Conservation (phyloP, 1,140 invertebrate genomes). For the Maconellicoccus hirsutus region DNA sequence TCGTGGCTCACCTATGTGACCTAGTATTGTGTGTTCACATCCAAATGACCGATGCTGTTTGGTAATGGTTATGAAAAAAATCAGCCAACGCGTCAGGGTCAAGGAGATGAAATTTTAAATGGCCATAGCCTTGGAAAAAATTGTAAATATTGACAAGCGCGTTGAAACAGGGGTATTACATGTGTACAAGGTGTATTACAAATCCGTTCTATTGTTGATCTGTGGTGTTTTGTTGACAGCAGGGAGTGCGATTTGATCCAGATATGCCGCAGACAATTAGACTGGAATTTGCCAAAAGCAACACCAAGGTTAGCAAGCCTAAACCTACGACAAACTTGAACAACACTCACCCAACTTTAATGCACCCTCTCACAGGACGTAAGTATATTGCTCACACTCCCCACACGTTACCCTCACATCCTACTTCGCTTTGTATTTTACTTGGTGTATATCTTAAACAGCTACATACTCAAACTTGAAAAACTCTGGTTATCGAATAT, state of each 20-base stretch:
- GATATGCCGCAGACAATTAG: slow-evolving; percentile 99
- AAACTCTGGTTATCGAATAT: too few relatives aligned
- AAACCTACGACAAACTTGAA: slow-evolving; percentile 90
- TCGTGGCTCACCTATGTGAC: too few relatives aligned
- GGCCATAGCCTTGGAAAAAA: too few relatives aligned
- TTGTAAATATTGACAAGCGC: too few relatives aligned
- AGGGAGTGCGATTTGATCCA: slow-evolving; percentile 99
- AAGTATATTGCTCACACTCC: slow-evolving; percentile 56
- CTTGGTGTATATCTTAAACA: too few relatives aligned
- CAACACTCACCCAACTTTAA: slow-evolving; percentile 87
- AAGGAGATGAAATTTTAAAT: too few relatives aligned
- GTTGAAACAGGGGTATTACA: background rate
- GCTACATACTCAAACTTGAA: too few relatives aligned
- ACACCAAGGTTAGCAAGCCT: slow-evolving; percentile 99
- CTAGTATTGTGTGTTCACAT: too few relatives aligned
- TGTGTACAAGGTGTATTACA: background rate
- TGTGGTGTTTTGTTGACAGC: slow-evolving; percentile 48
- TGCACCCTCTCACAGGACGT: slow-evolving; percentile 98
- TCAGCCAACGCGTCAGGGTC: too few relatives aligned
- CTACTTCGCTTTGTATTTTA: slow-evolving; percentile 26
- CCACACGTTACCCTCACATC: slow-evolving; percentile 28
- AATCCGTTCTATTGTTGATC: slow-evolving; percentile 11
- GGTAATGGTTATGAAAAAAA: too few relatives aligned
- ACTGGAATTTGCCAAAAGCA: slow-evolving; percentile 99
- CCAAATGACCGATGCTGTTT: too few relatives aligned